Percentiles rank a stretch among this genome's conserved stretches.
These are phyloP conservation scores for Patella ulyssiponensis DNA, from an alignment of 2,888 invertebrate genomes.

Conservation along the genomic window DNA sequence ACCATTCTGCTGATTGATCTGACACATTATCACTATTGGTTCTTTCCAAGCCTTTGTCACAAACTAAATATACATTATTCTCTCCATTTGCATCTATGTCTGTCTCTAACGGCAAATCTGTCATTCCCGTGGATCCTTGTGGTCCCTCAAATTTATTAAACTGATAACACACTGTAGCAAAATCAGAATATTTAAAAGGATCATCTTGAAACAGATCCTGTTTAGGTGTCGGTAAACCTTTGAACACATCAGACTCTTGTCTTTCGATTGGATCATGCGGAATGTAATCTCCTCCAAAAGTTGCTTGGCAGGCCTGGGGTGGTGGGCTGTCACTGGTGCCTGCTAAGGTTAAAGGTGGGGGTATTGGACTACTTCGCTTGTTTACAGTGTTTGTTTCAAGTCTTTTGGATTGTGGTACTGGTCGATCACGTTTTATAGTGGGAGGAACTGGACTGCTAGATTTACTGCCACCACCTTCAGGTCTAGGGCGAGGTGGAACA, in stretches of 20 bases:
- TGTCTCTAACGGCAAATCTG: neutral
- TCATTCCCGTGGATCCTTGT: neutral
- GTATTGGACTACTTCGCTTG: neutral
- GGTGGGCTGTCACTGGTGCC: neutral
- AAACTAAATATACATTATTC: neutral
- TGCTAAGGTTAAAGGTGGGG: neutral
- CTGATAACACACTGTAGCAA: constrained; percentile 39
- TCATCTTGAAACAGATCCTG: constrained; percentile 37
- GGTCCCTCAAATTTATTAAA: constrained; percentile 31
- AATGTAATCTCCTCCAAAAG: neutral
- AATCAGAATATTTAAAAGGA: constrained; percentile 40
- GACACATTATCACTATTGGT: neutral
- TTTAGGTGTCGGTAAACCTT: constrained; percentile 25
- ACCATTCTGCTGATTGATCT: constrained; percentile 8
- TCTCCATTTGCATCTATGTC: neutral
- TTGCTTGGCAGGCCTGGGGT: neutral
- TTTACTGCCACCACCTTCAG: neutral
- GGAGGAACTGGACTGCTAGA: constrained; percentile 8
- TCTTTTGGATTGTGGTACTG: neutral
- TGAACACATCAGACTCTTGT: constrained; percentile 23
- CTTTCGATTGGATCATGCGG: neutral
- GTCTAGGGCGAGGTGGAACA: constrained; percentile 17
- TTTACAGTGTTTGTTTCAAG: neutral
- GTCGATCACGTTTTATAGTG: neutral
- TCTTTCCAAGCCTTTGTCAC: neutral